Evolutionary conservation across 2,797 vertebrate genomes (phyloP), one percentile per base, ranked within the genome.

Genomic region (Mormyrops boulengeri): DNA sequence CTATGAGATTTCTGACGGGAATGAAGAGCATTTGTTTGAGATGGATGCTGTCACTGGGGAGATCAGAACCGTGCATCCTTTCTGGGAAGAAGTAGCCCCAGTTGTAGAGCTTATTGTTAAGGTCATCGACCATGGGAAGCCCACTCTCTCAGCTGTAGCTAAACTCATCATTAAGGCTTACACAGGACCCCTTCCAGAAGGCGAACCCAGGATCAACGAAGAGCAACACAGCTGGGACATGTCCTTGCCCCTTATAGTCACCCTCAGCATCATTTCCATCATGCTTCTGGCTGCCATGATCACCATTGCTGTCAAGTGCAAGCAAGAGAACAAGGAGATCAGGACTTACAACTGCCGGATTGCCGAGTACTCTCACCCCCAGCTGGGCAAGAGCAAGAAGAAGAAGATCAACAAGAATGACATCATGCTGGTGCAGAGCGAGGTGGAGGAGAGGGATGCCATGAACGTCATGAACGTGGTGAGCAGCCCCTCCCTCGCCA

Each of bases 401-500:
- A 99, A 99, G 96, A 99, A 99, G 95, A 98, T 99, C 94, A 99
- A 97, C 97, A 99, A 99, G 96, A 99, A 99, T 90, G 99, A 99
- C 95, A 99, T 99, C 96, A 99, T 99, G 98, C 96, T 99, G 95
- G 98, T 99, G 94, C 99, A 99, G 96, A 99, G 98, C 91, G 98
- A 99, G 93, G 98, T 99, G 92, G 98, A 99, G 94, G 98, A 99
- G 96, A 96, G 98, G 90, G 98, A 99, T 94, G 98, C 98, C 95
- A 98, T 99, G 97, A 99, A 99, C 96, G 98, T 99, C 94, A 99
- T 99, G 99, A 99, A 99, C 89, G 99, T 99, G 96, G 99, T 99
- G 95, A 99, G 99, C 98, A 99, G 98, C 94, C 98, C 99, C 93
- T 99, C 99, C 92, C 95, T 99, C 95, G 98, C 99, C 95, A 99